phyloP scores from a whole-genome alignment of 2,113 vertebrate genomes.

The Lepisosteus osseus region DNA sequence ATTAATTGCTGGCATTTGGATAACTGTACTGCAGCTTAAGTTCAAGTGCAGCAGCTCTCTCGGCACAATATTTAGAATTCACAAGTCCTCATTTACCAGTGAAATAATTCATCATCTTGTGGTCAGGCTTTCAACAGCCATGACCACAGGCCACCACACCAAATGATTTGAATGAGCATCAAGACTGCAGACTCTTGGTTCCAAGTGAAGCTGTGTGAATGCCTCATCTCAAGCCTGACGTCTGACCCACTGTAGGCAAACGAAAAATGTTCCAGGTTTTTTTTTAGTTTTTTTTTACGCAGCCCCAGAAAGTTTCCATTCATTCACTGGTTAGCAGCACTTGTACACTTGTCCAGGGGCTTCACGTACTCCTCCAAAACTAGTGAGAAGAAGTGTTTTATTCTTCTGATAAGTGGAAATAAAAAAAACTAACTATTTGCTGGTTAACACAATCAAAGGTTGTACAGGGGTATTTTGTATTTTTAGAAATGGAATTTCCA shows the following conservation, averaged over 20 bases:
- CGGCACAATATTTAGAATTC: slow-evolving; percentile 27
- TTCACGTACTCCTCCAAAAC: slow-evolving; percentile 2
- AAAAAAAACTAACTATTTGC: too few relatives aligned
- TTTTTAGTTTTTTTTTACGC: slow-evolving; percentile 1
- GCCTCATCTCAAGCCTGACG: slow-evolving; percentile 12
- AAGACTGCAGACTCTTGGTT: neutral
- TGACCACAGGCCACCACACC: slow-evolving; percentile 65
- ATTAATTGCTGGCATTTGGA: slow-evolving; percentile 15
- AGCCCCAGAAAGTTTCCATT: slow-evolving; percentile 2
- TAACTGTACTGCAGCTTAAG: slow-evolving; percentile 8
- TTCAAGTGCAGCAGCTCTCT: neutral
- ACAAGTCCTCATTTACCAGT: slow-evolving; percentile 20
- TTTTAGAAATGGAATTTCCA: too few relatives aligned
- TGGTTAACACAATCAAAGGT: too few relatives aligned
- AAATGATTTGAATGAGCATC: slow-evolving; percentile 51
- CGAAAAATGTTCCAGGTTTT: too few relatives aligned
- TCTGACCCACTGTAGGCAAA: slow-evolving; percentile 9
- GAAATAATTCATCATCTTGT: slow-evolving; percentile 64
- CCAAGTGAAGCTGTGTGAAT: neutral
- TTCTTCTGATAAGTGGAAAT: too few relatives aligned
- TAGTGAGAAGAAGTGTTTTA: neutral
- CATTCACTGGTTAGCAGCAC: neutral
- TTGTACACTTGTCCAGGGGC: slow-evolving; percentile 12
- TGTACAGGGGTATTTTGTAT: too few relatives aligned
- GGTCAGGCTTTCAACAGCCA: slow-evolving; percentile 63